Evolutionary conservation across 2,113 vertebrate species (phyloP).

Genomic region (Paedocypris sp.): DNA sequence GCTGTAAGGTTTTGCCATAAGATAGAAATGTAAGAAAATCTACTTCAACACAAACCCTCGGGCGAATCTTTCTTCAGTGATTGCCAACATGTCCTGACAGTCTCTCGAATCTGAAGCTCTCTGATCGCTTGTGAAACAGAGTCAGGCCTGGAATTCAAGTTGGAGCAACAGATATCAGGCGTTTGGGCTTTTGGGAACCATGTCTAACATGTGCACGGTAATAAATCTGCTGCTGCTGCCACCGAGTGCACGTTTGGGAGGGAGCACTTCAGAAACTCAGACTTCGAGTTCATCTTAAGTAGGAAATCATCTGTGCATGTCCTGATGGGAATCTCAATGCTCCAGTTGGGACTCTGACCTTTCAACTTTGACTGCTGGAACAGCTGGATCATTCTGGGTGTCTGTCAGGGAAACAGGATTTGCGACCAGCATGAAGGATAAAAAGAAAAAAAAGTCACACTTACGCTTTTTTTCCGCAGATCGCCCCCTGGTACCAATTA

Average conservation of each 20-base stretch:
- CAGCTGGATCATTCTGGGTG: slow-evolving; percentile 34
- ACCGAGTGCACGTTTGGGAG: neutral
- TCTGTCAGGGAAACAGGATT: slow-evolving; percentile 2
- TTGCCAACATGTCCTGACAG: neutral
- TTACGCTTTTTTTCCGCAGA: slow-evolving; percentile 97
- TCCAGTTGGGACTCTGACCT: slow-evolving; percentile 22
- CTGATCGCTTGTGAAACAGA: neutral
- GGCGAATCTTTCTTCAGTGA: slow-evolving; percentile 15
- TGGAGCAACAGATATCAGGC: neutral
- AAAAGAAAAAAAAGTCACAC: slow-evolving; percentile 50
- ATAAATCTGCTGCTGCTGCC: neutral
- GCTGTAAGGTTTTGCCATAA: slow-evolving; percentile 20
- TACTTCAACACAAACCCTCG: slow-evolving; percentile 14
- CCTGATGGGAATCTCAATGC: neutral
- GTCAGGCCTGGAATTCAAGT: neutral
- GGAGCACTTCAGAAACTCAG: neutral
- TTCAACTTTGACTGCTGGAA: slow-evolving; percentile 43
- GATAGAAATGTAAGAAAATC: slow-evolving; percentile 19
- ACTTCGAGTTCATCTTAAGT: neutral
- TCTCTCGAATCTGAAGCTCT: neutral
- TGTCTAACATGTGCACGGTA: neutral
- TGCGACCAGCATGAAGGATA: neutral
- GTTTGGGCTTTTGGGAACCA: neutral
- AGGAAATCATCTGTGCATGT: neutral
- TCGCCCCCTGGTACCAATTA: slow-evolving; percentile 88